Percentiles rank a stretch among this genome's conserved stretches.
Conservation (phyloP, 2,113 vertebrate genomes). For the Rhipidura dahli region DNA sequence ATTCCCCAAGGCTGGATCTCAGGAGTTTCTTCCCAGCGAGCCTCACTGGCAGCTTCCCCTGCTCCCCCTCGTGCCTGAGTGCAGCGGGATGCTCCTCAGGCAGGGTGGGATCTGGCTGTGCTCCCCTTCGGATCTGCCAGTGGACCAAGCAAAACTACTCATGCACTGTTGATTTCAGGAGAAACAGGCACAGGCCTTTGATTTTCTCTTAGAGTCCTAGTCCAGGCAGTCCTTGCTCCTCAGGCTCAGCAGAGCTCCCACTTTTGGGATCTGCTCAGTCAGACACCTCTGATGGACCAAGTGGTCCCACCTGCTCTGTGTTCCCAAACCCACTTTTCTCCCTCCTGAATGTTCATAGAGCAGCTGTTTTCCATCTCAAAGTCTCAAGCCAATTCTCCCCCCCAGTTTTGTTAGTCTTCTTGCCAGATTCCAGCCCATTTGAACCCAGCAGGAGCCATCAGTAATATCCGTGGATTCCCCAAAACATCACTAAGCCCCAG, state of each 20-base stretch:
- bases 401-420: neutral
- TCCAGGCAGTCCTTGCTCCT: neutral
- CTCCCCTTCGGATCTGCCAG: neutral
- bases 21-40: neutral
- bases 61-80: neutral
- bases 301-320: neutral
- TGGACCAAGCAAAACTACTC: neutral
- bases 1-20: neutral
- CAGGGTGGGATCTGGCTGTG: neutral
- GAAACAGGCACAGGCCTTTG: neutral
- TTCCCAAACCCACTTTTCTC: neutral
- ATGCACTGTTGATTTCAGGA: neutral
- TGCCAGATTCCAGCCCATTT: neutral
- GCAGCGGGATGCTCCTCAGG: neutral
- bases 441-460: neutral
- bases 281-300: neutral
- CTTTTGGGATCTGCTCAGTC: neutral
- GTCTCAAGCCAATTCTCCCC: rapidly evolving
- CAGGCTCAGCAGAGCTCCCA: neutral
- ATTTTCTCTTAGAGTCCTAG: neutral
- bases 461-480: rapidly evolving
- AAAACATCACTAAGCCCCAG: neutral
- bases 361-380: neutral
- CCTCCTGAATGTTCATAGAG: neutral
- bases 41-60: neutral